Evolutionary conservation across 2,888 invertebrate species (phyloP), one percentile per base, ranked within the genome.

Genomic region (Acrobeloides nanus): DNA sequence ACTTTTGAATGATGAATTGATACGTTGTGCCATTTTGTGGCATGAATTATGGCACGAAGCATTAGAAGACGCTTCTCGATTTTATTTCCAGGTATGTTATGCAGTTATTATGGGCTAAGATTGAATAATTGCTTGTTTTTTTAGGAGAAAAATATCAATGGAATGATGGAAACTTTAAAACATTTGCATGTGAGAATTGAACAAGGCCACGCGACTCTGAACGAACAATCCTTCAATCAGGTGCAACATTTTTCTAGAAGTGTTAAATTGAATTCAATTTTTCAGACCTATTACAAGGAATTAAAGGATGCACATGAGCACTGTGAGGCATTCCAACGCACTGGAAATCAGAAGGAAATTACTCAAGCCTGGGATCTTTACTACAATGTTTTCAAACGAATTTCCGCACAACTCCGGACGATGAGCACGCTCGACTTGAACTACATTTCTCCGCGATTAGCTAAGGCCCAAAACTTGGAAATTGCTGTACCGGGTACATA

Each of bases 341-440:
- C 89, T 0, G 83, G 85, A 0, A 84, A 85, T 62, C 83, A 86
- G 4, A 83, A 89, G 60, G 95, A 99, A 72, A 77, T 99, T 58
- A 92, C 90, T 74, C 90, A 39, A 74, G 97, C 97, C 3, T 99
- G 97, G 97, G 95, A 99, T 75, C 81, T 93, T 29, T 99, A 99
- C 78, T 99, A 97, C 78, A 89, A 51, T 24, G 93, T 97, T 43
- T 97, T 97, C 78, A 82, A 93, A 24, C 83, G 90, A 63, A 95
- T 97, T 74, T 87, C 90, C 18, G 83, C 89, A 18, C 97, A 97
- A 75, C 78, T 99, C 59, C 89, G 92, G 3, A 76, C 76, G 66
- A 76, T 80, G 56, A 63, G 40, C 20, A 51, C 59, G 6, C 65
- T 80, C 32, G 78, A 79, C 61, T 63, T 80, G 40, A 90, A 93